phyloP scores from a whole-genome alignment of 2,888 invertebrate species.

The Agelastica alni region DNA sequence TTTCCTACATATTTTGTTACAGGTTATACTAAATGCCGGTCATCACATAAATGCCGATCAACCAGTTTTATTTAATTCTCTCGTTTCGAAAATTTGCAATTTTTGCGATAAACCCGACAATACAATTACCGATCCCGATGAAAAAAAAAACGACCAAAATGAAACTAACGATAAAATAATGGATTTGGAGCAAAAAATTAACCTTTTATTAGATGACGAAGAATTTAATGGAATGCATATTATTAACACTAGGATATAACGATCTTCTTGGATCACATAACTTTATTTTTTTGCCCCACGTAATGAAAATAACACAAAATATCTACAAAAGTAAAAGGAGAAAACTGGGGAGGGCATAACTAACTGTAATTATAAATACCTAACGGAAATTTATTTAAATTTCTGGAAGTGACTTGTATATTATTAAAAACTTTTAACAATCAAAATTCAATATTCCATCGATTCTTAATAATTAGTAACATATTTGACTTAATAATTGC shows the following conservation, averaged over 20 bases:
- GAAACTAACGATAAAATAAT: background rate
- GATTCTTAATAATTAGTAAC: too few relatives aligned
- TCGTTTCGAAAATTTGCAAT: constrained; percentile 73
- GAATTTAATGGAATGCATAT: constrained; percentile 20
- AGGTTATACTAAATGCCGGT: constrained; percentile 87
- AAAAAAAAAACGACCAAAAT: background rate
- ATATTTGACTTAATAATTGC: too few relatives aligned
- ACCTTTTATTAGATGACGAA: constrained; percentile 7
- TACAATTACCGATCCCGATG: background rate
- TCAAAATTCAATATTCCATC: too few relatives aligned
- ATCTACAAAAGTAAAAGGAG: too few relatives aligned
- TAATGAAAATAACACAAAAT: too few relatives aligned
- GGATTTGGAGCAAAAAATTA: constrained; percentile 13
- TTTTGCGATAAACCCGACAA: constrained; percentile 5
- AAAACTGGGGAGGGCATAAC: too few relatives aligned
- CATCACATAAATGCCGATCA: constrained; percentile 96
- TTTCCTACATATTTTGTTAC: constrained; percentile 35
- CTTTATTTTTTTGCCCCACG: too few relatives aligned
- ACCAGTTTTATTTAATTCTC: constrained; percentile 82
- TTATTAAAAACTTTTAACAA: too few relatives aligned
- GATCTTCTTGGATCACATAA: too few relatives aligned
- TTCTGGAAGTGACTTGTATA: too few relatives aligned
- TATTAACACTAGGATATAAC: constrained; percentile 11
- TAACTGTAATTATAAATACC: too few relatives aligned
- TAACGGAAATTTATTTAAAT: too few relatives aligned